phyloP scores from a whole-genome alignment of 2,797 vertebrate species.

The Bradypodion ventrale region DNA sequence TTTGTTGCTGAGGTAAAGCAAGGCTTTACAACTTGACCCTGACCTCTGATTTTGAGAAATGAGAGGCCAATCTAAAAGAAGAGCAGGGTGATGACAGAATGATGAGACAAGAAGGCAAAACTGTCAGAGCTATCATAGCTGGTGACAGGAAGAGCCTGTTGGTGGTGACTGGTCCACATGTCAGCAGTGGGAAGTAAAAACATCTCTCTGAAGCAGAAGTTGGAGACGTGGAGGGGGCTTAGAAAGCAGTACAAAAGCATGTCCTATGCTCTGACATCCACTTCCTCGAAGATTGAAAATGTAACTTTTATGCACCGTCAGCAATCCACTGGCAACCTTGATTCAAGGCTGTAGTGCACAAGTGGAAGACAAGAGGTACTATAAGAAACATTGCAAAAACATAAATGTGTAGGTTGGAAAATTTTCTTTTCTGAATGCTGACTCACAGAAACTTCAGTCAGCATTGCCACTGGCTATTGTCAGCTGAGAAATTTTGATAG shows the following conservation, averaged over 20 bases:
- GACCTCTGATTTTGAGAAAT: neutral
- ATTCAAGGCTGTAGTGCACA: neutral
- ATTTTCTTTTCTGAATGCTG: neutral
- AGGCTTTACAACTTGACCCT: constrained; percentile 40
- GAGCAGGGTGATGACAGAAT: constrained; percentile 39
- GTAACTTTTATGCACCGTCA: neutral
- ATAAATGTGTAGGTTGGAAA: neutral
- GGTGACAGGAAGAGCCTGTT: constrained; percentile 35
- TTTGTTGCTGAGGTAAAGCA: constrained; percentile 3
- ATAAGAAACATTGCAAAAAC: too few relatives aligned
- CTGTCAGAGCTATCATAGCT: constrained; percentile 62
- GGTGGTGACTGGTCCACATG: constrained; percentile 52
- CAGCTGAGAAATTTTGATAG: neutral
- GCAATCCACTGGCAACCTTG: neutral
- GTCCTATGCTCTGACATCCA: neutral
- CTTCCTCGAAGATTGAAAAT: neutral
- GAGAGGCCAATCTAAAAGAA: constrained; percentile 38
- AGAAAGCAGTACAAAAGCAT: neutral
- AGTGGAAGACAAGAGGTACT: neutral
- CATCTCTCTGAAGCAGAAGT: neutral
- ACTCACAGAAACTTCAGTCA: neutral
- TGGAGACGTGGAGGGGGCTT: constrained; percentile 11
- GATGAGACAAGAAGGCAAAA: constrained; percentile 59
- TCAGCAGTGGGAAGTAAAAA: constrained; percentile 44
- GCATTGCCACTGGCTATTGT: too few relatives aligned